Evolutionary conservation across 2,797 vertebrate species (phyloP).

Genomic region (Hoplostethus mediterraneus): DNA sequence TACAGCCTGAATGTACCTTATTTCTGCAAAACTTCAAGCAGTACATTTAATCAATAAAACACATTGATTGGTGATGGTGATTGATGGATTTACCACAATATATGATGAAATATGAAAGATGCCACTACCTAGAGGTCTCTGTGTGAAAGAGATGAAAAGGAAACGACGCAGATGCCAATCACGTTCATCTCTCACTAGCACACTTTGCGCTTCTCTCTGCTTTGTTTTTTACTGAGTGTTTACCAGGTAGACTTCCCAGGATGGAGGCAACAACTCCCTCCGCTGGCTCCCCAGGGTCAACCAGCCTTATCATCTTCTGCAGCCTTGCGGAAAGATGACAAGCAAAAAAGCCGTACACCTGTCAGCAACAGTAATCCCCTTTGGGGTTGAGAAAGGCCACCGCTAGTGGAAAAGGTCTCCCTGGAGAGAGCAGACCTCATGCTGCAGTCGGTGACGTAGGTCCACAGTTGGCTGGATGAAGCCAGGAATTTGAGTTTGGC

Average conservation of each 20-base stretch:
- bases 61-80: no score
- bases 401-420: constrained; percentile 44
- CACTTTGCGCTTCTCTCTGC: constrained; percentile 13
- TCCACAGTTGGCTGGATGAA: not conserved
- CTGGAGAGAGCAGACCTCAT: constrained; percentile 37
- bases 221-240: constrained; percentile 53
- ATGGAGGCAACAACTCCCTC: constrained; percentile 28
- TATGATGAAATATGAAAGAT: not conserved
- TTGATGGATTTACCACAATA: not conserved
- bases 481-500: no score
- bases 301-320: constrained; percentile 55
- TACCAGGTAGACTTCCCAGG: constrained; percentile 35
- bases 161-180: constrained; percentile 5
- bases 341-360: constrained; percentile 55
- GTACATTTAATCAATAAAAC: no score
- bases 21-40: not conserved
- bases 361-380: constrained; percentile 52
- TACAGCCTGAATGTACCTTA: no score
- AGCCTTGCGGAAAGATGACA: constrained; percentile 29
- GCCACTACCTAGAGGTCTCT: no score
- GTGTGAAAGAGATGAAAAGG: not conserved
- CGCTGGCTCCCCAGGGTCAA: constrained; percentile 32
- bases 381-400: constrained; percentile 61
- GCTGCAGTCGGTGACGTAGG: constrained; percentile 15
- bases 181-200: constrained; percentile 37